phyloP scores from a whole-genome alignment of 2,888 invertebrate genomes.

The Sylvicola cinctus region DNA sequence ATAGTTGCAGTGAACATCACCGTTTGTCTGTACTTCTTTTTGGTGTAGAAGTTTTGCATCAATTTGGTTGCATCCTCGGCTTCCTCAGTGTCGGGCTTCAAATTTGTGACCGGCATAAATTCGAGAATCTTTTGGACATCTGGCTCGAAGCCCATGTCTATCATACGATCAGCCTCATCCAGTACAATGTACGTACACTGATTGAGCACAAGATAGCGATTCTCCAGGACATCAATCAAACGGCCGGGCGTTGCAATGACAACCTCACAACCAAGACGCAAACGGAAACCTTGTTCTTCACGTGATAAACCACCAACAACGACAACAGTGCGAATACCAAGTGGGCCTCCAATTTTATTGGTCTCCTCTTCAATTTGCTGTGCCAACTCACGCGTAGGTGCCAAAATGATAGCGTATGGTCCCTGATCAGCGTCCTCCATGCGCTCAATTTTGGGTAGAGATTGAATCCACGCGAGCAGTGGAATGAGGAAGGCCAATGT shows the following conservation, averaged over 20 bases:
- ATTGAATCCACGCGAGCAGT: conserved; percentile 91
- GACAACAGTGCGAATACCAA: conserved; percentile 85
- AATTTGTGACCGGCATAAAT: conserved; percentile 93
- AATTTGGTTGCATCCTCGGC: conserved; percentile 86
- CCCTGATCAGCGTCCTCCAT: conserved; percentile 84
- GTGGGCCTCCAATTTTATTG: conserved; percentile 83
- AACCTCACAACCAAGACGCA: conserved; percentile 95
- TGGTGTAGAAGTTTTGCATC: conserved; percentile 83
- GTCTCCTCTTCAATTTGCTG: conserved; percentile 99
- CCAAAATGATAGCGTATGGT: conserved; percentile 96
- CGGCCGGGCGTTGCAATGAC: conserved; percentile 99
- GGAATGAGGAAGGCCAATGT: conserved; percentile 97
- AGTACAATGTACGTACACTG: conserved; percentile 96
- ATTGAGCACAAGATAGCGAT: conserved; percentile 86
- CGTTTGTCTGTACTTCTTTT: conserved; percentile 95
- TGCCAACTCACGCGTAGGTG: conserved; percentile 97
- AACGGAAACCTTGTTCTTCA: conserved; percentile 94
- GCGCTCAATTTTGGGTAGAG: conserved; percentile 86
- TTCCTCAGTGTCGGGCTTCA: conserved; percentile 95
- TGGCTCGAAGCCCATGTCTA: conserved; percentile 99
- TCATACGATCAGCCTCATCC: conserved; percentile 97
- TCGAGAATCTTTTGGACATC: conserved; percentile 95
- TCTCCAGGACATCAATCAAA: conserved; percentile 95
- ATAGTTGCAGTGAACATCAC: conserved; percentile 99
- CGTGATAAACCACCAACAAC: conserved; percentile 96